These are phyloP conservation scores for Hypothenemus hampei DNA, from an alignment of 1,140 invertebrate species.

Conservation along the genomic window DNA sequence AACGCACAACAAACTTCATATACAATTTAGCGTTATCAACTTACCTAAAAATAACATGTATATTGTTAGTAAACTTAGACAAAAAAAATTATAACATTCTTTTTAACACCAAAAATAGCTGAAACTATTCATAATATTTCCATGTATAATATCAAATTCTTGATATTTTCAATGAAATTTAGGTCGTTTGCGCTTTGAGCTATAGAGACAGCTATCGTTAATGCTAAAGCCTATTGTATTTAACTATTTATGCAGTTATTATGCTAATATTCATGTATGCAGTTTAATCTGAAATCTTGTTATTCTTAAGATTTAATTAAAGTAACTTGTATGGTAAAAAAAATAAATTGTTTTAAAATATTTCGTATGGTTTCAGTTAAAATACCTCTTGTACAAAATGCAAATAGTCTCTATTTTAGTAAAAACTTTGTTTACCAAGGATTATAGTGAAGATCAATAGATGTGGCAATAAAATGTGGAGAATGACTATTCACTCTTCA, in stretches of 20 bases:
- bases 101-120: slow-evolving; percentile 12
- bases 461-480: no score
- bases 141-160: slow-evolving; percentile 13
- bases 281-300: slow-evolving; percentile 35
- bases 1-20: no score
- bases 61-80: slow-evolving; percentile 21
- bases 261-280: slow-evolving; percentile 28
- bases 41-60: slow-evolving; percentile 19
- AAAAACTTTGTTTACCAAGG: no score
- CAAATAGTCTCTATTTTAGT: no score
- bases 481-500: no score
- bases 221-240: slow-evolving; percentile 14
- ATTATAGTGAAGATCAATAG: no score
- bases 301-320: slow-evolving; percentile 35
- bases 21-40: no score
- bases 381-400: no score
- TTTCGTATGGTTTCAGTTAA: no score
- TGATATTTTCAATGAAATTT: slow-evolving; percentile 18
- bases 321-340: slow-evolving; percentile 33
- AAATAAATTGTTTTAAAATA: slow-evolving; percentile 37
- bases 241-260: slow-evolving; percentile 30
- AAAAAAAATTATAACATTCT: slow-evolving; percentile 6
- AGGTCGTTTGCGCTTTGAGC: slow-evolving; percentile 23
- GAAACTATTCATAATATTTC: slow-evolving; percentile 5
- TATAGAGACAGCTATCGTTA: slow-evolving; percentile 14